phyloP scores from a whole-genome alignment of 2,113 vertebrate genomes.

The Poeciliopsis retropinna region DNA sequence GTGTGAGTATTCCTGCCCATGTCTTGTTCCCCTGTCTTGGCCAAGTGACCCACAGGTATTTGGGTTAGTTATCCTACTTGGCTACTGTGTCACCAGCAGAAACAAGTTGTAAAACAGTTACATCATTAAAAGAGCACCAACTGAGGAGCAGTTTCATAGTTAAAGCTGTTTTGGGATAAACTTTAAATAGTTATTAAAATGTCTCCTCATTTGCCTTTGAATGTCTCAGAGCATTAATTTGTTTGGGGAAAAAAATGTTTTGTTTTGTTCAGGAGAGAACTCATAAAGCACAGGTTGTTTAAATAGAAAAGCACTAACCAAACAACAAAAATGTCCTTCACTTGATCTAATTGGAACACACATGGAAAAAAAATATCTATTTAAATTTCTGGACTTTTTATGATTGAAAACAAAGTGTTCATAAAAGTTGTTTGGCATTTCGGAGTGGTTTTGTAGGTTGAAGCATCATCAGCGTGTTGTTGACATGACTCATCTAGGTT shows the following conservation, averaged over 20 bases:
- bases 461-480: conserved; percentile 88
- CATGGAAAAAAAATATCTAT: neutral
- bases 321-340: neutral
- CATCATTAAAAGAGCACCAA: conserved; percentile 47
- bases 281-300: too few species aligned
- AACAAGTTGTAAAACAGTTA: conserved; percentile 30
- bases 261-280: neutral
- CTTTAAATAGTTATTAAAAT: conserved; percentile 5
- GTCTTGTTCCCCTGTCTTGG: too few species aligned
- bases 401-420: conserved; percentile 77
- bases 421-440: conserved; percentile 84
- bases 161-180: conserved; percentile 5
- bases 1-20: too few species aligned
- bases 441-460: conserved; percentile 86
- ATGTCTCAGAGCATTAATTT: conserved; percentile 1
- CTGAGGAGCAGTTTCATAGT: conserved; percentile 20
- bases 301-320: neutral
- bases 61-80: conserved; percentile 57
- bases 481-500: conserved; percentile 86
- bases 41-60: conserved; percentile 60
- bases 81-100: conserved; percentile 34
- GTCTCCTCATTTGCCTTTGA: conserved; percentile 17
- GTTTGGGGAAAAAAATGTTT: neutral
- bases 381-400: conserved; percentile 54
- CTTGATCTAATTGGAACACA: neutral